Conservation (phyloP, 2,113 vertebrate genomes). For the Grus americana region DNA sequence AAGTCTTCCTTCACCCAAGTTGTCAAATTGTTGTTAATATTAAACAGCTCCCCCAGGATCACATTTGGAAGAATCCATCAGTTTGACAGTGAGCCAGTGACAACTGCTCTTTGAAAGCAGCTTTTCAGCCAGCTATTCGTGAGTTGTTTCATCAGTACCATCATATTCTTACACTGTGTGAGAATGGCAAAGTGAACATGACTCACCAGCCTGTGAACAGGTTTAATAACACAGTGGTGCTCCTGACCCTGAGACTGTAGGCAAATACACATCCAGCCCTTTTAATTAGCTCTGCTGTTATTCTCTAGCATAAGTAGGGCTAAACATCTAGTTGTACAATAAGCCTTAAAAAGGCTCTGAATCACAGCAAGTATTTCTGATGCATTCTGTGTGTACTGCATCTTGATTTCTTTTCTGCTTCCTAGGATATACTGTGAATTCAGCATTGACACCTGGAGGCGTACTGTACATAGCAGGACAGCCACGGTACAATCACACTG, state of each 20-base stretch:
- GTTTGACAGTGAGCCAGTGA: not conserved
- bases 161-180: not conserved
- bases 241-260: not conserved
- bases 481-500: constrained; percentile 94
- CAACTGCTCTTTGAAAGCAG: not conserved
- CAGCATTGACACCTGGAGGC: constrained; percentile 78
- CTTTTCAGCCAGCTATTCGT: not conserved
- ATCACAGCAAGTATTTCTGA: not conserved
- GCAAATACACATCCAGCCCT: not conserved
- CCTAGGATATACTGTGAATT: constrained; percentile 91
- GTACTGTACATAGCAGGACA: constrained; percentile 90
- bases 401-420: not conserved
- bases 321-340: not conserved
- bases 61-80: not conserved
- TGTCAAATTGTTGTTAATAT: not conserved
- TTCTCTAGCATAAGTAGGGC: not conserved
- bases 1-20: not conserved
- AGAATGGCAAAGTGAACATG: not conserved
- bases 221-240: not conserved
- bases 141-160: not conserved
- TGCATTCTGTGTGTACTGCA: not conserved
- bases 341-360: not conserved
- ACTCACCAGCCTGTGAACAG: not conserved
- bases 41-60: not conserved
- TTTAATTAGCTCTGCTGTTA: not conserved